A percentile compares a stretch with the other conserved stretches of the same genome.
Evolutionary conservation across 2,113 vertebrate genomes (phyloP).

Genomic region (Thymallus thymallus): DNA sequence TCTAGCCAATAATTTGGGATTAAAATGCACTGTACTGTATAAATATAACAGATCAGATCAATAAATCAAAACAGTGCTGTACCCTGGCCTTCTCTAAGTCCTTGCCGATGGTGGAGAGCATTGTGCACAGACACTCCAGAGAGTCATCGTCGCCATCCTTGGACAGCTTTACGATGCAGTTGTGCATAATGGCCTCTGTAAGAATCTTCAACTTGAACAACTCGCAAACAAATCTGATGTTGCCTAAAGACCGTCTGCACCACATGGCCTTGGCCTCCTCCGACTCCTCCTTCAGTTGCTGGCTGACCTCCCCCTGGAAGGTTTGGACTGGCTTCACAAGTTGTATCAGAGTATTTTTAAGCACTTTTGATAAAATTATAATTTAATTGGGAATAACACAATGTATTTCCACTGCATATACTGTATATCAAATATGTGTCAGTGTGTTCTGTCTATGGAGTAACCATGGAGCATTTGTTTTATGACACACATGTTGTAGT

Average conservation of each 20-base stretch:
- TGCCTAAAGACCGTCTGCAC: slow-evolving; percentile 82
- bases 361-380: neutral
- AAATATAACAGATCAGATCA: too few relatives aligned
- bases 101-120: slow-evolving; percentile 88
- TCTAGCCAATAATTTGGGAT: neutral
- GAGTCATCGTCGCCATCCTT: slow-evolving; percentile 86
- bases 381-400: neutral
- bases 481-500: too few relatives aligned
- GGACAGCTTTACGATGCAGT: slow-evolving; percentile 85
- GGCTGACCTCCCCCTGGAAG: slow-evolving; percentile 73
- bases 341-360: neutral
- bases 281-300: slow-evolving; percentile 81
- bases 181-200: slow-evolving; percentile 87
- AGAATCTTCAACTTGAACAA: slow-evolving; percentile 90
- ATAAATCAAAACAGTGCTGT: slow-evolving; percentile 2
- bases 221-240: slow-evolving; percentile 88
- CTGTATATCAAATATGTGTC: too few relatives aligned
- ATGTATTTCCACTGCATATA: too few relatives aligned
- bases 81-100: slow-evolving; percentile 86
- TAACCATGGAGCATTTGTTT: too few relatives aligned
- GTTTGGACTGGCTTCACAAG: neutral
- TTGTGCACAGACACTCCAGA: slow-evolving; percentile 83
- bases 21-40: too few relatives aligned
- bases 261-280: slow-evolving; percentile 81
- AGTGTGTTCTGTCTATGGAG: too few relatives aligned